Conservation (phyloP, 2,888 invertebrate species). For the Osmoderma eremita region DNA sequence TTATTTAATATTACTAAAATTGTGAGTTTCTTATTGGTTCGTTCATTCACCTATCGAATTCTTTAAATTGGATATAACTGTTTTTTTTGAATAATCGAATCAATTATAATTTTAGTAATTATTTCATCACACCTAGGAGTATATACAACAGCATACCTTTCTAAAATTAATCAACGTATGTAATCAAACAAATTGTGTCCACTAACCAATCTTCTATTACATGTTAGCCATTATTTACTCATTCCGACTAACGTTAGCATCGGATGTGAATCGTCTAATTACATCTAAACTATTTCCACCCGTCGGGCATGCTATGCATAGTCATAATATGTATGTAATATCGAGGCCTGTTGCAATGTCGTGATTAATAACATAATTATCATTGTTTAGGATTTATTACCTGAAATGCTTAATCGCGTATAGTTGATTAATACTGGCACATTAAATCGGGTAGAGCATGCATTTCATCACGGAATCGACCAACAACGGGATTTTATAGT, state of each 20-base stretch:
- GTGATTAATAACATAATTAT: slow-evolving; percentile 34
- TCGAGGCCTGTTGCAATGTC: slow-evolving; percentile 20
- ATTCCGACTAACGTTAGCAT: slow-evolving; percentile 10
- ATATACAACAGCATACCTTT: no score
- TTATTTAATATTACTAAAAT: no score
- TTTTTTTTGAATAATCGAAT: no score
- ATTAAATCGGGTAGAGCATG: neutral
- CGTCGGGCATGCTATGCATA: slow-evolving; percentile 6
- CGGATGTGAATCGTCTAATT: slow-evolving; percentile 24
- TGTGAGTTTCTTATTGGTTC: no score
- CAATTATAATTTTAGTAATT: no score
- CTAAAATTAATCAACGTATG: no score
- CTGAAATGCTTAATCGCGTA: slow-evolving; percentile 19
- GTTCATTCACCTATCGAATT: no score
- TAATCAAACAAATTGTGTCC: no score
- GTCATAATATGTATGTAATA: slow-evolving; percentile 14
- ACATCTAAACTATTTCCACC: slow-evolving; percentile 14
- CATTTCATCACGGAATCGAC: slow-evolving; percentile 5
- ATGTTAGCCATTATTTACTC: slow-evolving; percentile 6
- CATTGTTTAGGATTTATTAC: slow-evolving; percentile 32
- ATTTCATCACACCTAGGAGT: no score
- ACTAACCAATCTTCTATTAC: neutral
- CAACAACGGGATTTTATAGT: no score
- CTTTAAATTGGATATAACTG: no score
- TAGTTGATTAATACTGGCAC: slow-evolving; percentile 8